Base-by-base conservation (phyloP, 2,888 invertebrate genomes). In the Hermodice carunculata region DNA sequence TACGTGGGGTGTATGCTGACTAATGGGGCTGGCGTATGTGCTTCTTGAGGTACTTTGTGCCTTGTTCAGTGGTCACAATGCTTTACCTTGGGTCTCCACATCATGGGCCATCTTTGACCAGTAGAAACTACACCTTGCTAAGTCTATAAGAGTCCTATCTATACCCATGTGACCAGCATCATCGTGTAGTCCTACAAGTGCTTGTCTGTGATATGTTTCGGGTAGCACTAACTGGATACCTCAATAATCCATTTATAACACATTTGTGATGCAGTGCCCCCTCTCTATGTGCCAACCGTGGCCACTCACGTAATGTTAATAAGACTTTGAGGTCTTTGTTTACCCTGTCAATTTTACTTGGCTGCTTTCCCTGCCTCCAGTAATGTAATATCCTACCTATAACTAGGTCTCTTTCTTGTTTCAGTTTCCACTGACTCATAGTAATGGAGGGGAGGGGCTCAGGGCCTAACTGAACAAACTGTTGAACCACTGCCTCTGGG, bases 71-170 rank as follows among this genome's bases (percentile, higher is more conserved):
- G n/a, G n/a, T n/a, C n/a, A n/a, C n/a, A n/a, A n/a, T n/a, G 22
- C 28, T 19, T 28, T 22, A 51, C 22, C 28, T 8, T 19, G n/a
- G 11, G 11, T 51, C 29, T 51, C 51, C 29, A 28, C 51, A 28
- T 51, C 54, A 11, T 17, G 6, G 14, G 54, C 11, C 37, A 54
- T 37, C 14, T 37, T 11, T 37, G 54, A n/a, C 54, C 54, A 37
- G 54, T 37, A 54, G 24, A 19, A 54, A 6, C 54, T 11, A n/a
- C 37, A 6, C n/a, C 24, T 11, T 5, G 24, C 32, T 11, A 54
- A 37, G 24, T 37, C 19, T n/a, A n/a, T n/a, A 8, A 54, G 14
- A 17, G 54, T 37, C 37, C 37, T 37, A 32, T 54, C 37, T 19
- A 11, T 5, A 22, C 54, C 24, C 8, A 37, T 6, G 24, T 54